Base-by-base conservation (phyloP, 2,797 vertebrate species). In the Danio aesculapii region DNA sequence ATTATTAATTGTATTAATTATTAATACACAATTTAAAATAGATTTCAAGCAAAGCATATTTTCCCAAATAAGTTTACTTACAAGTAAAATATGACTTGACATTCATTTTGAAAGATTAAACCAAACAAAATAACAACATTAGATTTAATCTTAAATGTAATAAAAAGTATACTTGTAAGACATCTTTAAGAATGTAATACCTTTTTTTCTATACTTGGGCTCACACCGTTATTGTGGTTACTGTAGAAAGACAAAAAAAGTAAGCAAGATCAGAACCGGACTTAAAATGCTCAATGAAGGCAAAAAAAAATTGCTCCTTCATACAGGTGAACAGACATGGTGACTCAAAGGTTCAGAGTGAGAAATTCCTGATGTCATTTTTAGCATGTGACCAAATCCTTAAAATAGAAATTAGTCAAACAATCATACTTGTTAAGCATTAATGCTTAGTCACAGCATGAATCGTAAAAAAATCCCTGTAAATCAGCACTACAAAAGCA, bases 201-300 rank as follows among this genome's bases (percentile, higher is more conserved):
- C 93, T 93, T 94, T 58, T 79, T 79, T 57, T 94, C 95, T 88
- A 94, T 96, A 78, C 84, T 94, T 83, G 95, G 92, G 76, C 77
- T 85, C 82, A 93, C 79, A 46, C 94, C 92, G 53, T 93, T 96
- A 87, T 91, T 93, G 63, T 91, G 89, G 52, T 53, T 86, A 84
- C 81, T 85, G 94, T 95, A 86, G 88, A 86, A 88, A 90, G 41
- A 90, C 83, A 67, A 86, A 41, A 68, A 85, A 64, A 79, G 39
- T 30, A 4, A 61, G 49, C 8, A 43, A 85, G 2, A 81, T 46
- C 72, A 62, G n/a, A 63, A 52, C 21, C 10, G 49, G 0, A 63
- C 30, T 55, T 47, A 14, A 68, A 49, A 49, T 8, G 47, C 47
- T 2, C 47, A 49, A 49, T 49, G 63, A 6, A 73, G 49, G 58